A percentile compares a stretch with the other conserved stretches of the same genome.
phyloP scores from a whole-genome alignment of 2,113 vertebrate species.

The Ictalurus punctatus region DNA sequence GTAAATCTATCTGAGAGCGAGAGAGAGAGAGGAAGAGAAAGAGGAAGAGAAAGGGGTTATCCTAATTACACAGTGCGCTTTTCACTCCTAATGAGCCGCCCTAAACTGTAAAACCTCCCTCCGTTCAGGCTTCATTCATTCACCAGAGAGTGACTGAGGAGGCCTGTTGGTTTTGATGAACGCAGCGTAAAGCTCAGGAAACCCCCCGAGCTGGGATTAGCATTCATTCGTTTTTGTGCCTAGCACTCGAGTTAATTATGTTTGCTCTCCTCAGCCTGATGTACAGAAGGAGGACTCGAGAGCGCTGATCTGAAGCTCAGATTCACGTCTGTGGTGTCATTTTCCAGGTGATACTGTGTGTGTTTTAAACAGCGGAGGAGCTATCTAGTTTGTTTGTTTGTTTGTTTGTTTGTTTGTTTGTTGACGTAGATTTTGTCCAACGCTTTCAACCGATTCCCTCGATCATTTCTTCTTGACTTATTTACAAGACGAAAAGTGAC shows the following conservation, averaged over 20 bases:
- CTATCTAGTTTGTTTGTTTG: neutral
- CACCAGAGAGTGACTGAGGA: slow-evolving; percentile 5
- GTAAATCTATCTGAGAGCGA: slow-evolving; percentile 46
- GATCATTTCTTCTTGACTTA: neutral
- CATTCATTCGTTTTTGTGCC: slow-evolving; percentile 39
- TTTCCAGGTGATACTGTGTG: slow-evolving; percentile 24
- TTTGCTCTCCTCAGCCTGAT: slow-evolving; percentile 48
- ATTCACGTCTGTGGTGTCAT: neutral
- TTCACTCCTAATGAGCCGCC: slow-evolving; percentile 48
- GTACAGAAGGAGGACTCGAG: slow-evolving; percentile 26
- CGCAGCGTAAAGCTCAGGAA: slow-evolving; percentile 37
- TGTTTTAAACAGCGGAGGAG: neutral
- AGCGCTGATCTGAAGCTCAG: slow-evolving; percentile 15
- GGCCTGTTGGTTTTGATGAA: slow-evolving; percentile 47
- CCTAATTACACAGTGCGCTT: slow-evolving; percentile 53
- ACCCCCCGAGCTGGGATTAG: slow-evolving; percentile 50
- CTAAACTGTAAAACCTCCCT: slow-evolving; percentile 20
- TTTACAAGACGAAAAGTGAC: neutral
- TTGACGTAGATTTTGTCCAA: neutral
- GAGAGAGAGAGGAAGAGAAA: neutral
- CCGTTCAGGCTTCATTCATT: slow-evolving; percentile 26
- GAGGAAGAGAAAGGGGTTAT: slow-evolving; percentile 35
- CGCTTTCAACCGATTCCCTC: neutral
- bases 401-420: neutral
- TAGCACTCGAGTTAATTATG: slow-evolving; percentile 47